Percentiles rank a stretch among this genome's conserved stretches.
phyloP scores from a whole-genome alignment of 2,797 vertebrate species.

The Heteromormyrus szaboi region DNA sequence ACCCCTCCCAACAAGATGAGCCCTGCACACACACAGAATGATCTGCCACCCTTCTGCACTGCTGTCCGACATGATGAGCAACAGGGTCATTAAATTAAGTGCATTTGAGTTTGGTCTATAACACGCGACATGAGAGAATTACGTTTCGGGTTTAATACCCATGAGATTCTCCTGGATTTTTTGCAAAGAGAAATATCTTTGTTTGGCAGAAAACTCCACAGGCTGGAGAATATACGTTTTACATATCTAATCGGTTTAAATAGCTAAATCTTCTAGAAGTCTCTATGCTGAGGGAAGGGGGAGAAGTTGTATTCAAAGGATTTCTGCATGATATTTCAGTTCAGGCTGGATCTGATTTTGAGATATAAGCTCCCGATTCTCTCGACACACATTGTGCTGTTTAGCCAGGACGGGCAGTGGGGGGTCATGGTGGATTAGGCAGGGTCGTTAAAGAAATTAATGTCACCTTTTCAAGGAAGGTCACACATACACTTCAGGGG shows the following conservation, averaged over 20 bases:
- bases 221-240: background rate
- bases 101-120: background rate
- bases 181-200: background rate
- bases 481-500: background rate
- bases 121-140: background rate
- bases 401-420: background rate
- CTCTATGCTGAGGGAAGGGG: background rate
- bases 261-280: background rate
- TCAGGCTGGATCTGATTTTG: background rate
- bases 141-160: background rate
- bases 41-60: background rate
- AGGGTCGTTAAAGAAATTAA: constrained; percentile 19
- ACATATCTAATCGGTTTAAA: background rate
- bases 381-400: background rate
- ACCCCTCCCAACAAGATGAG: background rate
- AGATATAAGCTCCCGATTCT: background rate
- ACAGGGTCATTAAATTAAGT: background rate
- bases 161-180: background rate
- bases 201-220: background rate
- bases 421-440: background rate
- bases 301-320: background rate
- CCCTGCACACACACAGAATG: background rate
- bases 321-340: background rate
- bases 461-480: background rate
- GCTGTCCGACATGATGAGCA: background rate